phyloP scores from a whole-genome alignment of 2,797 vertebrate genomes.

The Sebastes umbrosus region DNA sequence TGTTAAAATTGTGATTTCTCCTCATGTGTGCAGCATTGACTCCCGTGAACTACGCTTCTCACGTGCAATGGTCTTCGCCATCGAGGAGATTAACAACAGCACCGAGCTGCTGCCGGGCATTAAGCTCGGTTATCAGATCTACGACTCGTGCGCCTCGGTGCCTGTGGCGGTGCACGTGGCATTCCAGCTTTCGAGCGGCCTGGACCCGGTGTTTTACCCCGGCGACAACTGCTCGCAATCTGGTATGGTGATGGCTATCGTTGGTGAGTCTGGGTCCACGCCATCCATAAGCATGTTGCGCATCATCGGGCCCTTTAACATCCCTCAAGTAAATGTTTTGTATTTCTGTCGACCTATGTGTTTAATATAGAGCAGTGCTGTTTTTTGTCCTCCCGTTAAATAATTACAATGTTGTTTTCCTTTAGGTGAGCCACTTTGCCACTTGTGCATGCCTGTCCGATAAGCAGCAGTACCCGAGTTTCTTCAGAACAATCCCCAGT shows the following conservation, averaged over 20 bases:
- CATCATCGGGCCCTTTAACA: slow-evolving; percentile 62
- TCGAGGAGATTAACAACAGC: slow-evolving; percentile 74
- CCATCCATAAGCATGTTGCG: slow-evolving; percentile 74
- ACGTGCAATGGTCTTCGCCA: slow-evolving; percentile 64
- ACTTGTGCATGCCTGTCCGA: slow-evolving; percentile 81
- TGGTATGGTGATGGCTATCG: slow-evolving; percentile 44
- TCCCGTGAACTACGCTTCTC: slow-evolving; percentile 63
- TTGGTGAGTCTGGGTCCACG: slow-evolving; percentile 76
- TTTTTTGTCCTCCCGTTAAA: neutral
- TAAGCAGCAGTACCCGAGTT: slow-evolving; percentile 74
- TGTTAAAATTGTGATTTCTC: neutral
- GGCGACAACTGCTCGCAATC: slow-evolving; percentile 35
- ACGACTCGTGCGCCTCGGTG: slow-evolving; percentile 68
- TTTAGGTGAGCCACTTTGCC: slow-evolving; percentile 79
- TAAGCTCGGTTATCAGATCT: slow-evolving; percentile 66
- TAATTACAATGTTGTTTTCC: neutral
- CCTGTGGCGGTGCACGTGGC: slow-evolving; percentile 47
- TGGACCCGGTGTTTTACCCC: slow-evolving; percentile 31
- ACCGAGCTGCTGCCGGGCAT: slow-evolving; percentile 61
- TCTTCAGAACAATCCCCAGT: slow-evolving; percentile 82
- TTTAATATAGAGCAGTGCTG: neutral
- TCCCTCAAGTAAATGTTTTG: slow-evolving; percentile 65
- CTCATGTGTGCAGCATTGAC: slow-evolving; percentile 34
- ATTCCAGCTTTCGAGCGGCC: slow-evolving; percentile 60
- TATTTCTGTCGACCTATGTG: neutral